A percentile compares a stretch with the other conserved stretches of the same genome.
phyloP scores from a whole-genome alignment of 2,888 invertebrate genomes.

The Piscicola geometra region DNA sequence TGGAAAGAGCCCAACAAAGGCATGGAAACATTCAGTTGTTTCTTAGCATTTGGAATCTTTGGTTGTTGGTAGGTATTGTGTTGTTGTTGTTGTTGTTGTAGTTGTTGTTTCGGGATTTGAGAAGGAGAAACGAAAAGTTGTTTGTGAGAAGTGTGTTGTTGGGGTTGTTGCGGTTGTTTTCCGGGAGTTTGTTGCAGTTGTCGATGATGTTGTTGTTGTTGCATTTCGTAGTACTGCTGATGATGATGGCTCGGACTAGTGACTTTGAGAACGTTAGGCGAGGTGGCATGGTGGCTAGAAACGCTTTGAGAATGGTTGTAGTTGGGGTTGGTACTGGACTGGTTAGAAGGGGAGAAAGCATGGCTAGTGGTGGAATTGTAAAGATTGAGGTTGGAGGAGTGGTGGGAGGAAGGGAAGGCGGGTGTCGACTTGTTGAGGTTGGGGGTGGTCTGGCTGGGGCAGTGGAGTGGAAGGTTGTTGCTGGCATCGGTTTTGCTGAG shows the following conservation, averaged over 20 bases:
- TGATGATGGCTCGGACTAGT: not conserved
- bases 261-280: too few species aligned
- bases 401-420: too few species aligned
- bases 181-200: not conserved
- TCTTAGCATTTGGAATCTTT: not conserved
- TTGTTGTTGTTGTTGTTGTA: not conserved
- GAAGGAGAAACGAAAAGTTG: conserved; percentile 1
- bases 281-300: too few species aligned
- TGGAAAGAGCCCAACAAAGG: too few species aligned
- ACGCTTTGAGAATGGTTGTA: too few species aligned
- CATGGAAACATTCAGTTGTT: not conserved
- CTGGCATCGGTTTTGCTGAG: not conserved
- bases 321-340: too few species aligned
- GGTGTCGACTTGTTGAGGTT: too few species aligned
- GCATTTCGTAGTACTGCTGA: not conserved
- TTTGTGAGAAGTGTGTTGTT: not conserved
- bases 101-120: not conserved
- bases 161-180: not conserved
- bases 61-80: not conserved
- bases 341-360: too few species aligned
- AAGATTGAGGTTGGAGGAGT: too few species aligned
- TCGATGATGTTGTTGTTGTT: not conserved
- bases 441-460: too few species aligned
- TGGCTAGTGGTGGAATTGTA: too few species aligned
- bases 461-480: too few species aligned